Evolutionary conservation across 2,888 invertebrate species (phyloP).

Genomic region (Meiosimyza decipiens): DNA sequence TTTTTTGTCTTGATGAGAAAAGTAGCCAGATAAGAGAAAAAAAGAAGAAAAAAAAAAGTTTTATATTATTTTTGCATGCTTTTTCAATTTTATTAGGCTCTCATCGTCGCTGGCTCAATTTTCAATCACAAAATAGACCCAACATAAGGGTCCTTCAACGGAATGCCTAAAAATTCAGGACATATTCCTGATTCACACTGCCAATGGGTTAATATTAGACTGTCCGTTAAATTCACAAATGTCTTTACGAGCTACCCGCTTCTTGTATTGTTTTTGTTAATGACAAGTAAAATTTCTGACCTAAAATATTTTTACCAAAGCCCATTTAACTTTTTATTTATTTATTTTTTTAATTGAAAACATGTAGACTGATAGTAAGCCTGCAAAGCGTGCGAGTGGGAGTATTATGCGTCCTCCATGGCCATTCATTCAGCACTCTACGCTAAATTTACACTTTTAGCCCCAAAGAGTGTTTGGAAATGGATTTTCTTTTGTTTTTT

Average conservation of each 20-base stretch:
- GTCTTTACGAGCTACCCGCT: no score
- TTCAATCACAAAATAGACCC: conserved; percentile 5
- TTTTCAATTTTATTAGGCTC: conserved; percentile 16
- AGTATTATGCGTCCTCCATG: no score
- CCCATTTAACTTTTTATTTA: no score
- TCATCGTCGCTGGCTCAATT: background rate
- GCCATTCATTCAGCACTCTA: background rate
- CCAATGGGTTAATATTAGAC: no score
- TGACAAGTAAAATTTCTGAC: no score
- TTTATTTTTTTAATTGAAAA: no score
- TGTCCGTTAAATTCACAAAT: no score
- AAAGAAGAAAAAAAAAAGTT: background rate
- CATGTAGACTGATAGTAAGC: no score
- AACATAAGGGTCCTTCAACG: conserved; percentile 1
- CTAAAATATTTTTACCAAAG: no score
- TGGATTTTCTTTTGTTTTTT: conserved; percentile 33
- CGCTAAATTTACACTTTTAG: conserved; percentile 34
- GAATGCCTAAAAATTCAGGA: background rate
- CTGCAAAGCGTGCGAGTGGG: background rate
- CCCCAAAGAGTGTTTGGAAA: conserved; percentile 38
- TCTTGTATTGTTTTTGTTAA: no score
- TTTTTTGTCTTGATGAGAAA: background rate
- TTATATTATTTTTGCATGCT: conserved; percentile 25
- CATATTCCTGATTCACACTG: background rate
- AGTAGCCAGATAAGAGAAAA: no score